Conservation (phyloP, 2,797 vertebrate species). For the Ambastaia sidthimunki region DNA sequence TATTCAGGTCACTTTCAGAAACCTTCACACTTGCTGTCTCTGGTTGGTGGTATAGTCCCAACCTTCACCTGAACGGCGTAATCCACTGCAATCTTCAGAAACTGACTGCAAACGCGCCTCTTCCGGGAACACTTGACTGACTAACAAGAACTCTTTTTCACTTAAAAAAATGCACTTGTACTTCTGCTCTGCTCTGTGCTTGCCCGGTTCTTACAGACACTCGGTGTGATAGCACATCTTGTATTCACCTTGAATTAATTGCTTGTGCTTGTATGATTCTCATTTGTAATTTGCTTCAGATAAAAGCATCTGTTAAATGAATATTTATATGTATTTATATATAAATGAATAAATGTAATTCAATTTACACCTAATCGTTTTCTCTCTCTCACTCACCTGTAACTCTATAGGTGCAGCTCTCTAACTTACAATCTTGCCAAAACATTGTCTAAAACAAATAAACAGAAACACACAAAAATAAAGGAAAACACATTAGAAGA, state of each 20-base stretch:
- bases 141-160: background rate
- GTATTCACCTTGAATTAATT: background rate
- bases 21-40: conserved; percentile 3
- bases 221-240: background rate
- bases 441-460: too few species aligned
- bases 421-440: too few species aligned
- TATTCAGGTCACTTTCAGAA: background rate
- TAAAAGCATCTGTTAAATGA: background rate
- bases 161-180: background rate
- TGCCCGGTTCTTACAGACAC: background rate
- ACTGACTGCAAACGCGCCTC: background rate
- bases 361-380: too few species aligned
- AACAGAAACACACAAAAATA: background rate
- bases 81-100: conserved; percentile 6
- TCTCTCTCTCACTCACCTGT: too few species aligned
- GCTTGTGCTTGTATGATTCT: background rate
- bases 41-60: background rate
- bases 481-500: background rate
- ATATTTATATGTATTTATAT: background rate
- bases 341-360: too few species aligned
- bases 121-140: background rate
- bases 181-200: background rate
- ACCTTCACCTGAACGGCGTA: background rate
- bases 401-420: too few species aligned
- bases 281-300: background rate